phyloP scores from a whole-genome alignment of 2,888 invertebrate species.

The Itoplectis maculator region DNA sequence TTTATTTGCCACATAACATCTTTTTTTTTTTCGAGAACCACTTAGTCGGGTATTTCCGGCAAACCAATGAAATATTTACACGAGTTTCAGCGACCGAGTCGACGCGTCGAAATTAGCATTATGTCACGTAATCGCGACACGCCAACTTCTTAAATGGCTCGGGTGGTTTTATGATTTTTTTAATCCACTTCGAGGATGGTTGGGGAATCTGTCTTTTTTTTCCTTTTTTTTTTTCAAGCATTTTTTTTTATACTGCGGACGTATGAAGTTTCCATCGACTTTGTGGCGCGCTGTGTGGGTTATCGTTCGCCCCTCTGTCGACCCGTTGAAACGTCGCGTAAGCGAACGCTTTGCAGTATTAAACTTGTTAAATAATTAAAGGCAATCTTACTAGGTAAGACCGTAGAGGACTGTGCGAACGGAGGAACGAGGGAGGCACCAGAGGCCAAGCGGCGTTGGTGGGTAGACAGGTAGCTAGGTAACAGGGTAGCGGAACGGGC shows the following conservation, averaged over 20 bases:
- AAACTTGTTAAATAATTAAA: constrained; percentile 79
- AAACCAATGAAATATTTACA: too few species aligned
- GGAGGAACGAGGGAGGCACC: too few species aligned
- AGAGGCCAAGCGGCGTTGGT: too few species aligned
- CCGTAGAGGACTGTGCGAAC: constrained; percentile 61
- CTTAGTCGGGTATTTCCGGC: too few species aligned
- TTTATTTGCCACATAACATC: too few species aligned
- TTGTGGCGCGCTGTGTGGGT: background rate
- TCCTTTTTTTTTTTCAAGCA: constrained; percentile 7
- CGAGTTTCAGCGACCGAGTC: too few species aligned
- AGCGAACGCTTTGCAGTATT: constrained; percentile 74
- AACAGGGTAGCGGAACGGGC: constrained; percentile 63
- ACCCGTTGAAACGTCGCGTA: constrained; percentile 28
- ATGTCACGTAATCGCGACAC: too few species aligned
- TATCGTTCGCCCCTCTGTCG: background rate
- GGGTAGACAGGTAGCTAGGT: constrained; percentile 58
- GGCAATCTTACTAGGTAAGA: constrained; percentile 78
- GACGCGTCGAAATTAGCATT: too few species aligned
- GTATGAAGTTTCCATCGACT: background rate
- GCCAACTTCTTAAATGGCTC: too few species aligned
- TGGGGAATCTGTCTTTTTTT: background rate
- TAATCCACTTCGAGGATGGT: background rate
- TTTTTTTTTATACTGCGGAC: background rate
- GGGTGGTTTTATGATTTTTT: too few species aligned
- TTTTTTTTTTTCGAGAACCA: too few species aligned